Base-by-base conservation (phyloP, 2,888 invertebrate species). In the Mayetiola destructor region DNA sequence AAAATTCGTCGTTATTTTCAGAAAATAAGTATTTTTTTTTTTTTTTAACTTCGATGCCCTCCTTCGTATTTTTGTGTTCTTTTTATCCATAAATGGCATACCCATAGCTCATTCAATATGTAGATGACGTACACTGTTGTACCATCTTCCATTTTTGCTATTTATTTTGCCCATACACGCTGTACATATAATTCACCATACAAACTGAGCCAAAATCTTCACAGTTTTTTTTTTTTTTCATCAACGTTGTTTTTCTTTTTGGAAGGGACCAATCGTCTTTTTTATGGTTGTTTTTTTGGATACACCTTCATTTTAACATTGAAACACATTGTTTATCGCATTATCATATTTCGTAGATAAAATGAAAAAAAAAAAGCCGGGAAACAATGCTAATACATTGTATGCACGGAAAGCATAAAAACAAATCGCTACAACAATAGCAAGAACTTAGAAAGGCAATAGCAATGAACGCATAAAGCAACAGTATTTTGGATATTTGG, bases 271-370 rank as follows among this genome's bases (percentile, higher is more conserved):
- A 53, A 32, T n/a, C 30, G 32, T 53, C 53, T 53, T 53, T 52
- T 53, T 53, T 53, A 53, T 53, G 30, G 53, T 30, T 53, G 53
- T 53, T 53, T 53, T n/a, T 32, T 53, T 53, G 53, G 30, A 53
- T 53, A 53, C 53, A 53, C 53, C 53, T 53, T 53, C 53, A 53
- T 53, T 53, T 53, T 32, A 32, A 27, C 53, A 48, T 53, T 14
- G 53, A 30, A 53, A 32, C 53, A 53, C 53, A 53, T 53, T 53
- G 53, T 53, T 53, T 53, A 53, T 53, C 53, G 53, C 53, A 53
- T 53, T 53, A 53, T 53, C 53, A 53, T 53, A 53, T 53, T 53
- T 53, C 30, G 18, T 53, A 53, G 30, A 53, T 53, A 53, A 53
- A 53, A 53, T 53, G 53, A 30, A 27, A 16, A 30, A 27, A n/a